A percentile compares a stretch with the other conserved stretches of the same genome.
Evolutionary conservation across 1,140 invertebrate genomes (phyloP).

Genomic region (Trichogramma pretiosum): DNA sequence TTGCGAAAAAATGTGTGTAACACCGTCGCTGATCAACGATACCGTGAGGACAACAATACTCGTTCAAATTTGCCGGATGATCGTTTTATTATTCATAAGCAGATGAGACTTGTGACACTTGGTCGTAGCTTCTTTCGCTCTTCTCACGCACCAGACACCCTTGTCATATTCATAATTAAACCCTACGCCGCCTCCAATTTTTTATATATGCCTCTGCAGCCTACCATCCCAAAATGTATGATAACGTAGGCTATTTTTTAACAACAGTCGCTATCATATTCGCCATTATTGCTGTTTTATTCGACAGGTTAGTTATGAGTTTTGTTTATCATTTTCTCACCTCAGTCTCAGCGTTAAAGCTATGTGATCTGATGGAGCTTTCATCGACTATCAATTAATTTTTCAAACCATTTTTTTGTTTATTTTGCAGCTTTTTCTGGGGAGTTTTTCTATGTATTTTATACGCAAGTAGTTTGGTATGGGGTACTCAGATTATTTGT

Average conservation of each 20-base stretch:
- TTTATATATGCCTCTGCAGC: too few species aligned
- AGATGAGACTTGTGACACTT: too few species aligned
- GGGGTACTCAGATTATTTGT: conserved; percentile 27
- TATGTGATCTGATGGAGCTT: background rate
- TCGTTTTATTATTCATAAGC: too few species aligned
- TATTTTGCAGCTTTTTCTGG: conserved; percentile 30
- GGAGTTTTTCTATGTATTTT: conserved; percentile 22
- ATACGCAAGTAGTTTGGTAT: conserved; percentile 27
- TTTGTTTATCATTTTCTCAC: background rate
- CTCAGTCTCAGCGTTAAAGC: too few species aligned
- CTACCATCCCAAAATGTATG: conserved; percentile 20
- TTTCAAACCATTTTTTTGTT: conserved; percentile 1
- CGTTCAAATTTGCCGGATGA: too few species aligned
- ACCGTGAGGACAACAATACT: too few species aligned
- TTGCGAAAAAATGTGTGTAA: too few species aligned
- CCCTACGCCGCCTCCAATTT: too few species aligned
- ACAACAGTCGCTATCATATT: conserved; percentile 15
- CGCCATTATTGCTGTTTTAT: conserved; percentile 19
- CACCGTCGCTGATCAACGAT: too few species aligned
- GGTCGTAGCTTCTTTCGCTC: too few species aligned
- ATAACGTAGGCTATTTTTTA: conserved; percentile 18
- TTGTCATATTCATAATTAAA: too few species aligned
- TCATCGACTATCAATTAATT: background rate
- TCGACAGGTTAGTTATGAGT: conserved; percentile 28
- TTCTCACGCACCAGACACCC: too few species aligned